A percentile compares a stretch with the other conserved stretches of the same genome.
phyloP scores from a whole-genome alignment of 2,113 vertebrate genomes.

The Garra rufa region DNA sequence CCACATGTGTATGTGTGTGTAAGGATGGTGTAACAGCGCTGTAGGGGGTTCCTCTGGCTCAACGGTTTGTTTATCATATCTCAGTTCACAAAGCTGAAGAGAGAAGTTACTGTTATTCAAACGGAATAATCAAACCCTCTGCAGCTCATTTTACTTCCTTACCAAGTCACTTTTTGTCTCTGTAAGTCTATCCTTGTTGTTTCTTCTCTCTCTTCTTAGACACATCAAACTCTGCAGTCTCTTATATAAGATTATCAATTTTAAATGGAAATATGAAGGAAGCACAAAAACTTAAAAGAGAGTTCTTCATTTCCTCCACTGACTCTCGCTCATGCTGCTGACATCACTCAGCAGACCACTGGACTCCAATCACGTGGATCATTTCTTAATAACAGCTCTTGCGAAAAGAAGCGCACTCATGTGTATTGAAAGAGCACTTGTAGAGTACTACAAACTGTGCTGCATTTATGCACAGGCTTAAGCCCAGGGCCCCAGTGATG shows the following conservation, averaged over 20 bases:
- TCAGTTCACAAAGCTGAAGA: constrained; percentile 46
- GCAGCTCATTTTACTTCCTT: constrained; percentile 25
- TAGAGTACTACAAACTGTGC: too few species aligned
- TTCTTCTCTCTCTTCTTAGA: constrained; percentile 8
- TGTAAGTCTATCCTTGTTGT: constrained; percentile 26
- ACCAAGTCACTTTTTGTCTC: neutral
- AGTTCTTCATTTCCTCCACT: constrained; percentile 8
- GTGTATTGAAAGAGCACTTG: too few species aligned
- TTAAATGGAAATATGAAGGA: constrained; percentile 49
- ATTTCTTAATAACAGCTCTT: too few species aligned
- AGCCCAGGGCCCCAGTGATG: too few species aligned
- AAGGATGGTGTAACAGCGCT: constrained; percentile 32
- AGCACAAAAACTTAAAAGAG: constrained; percentile 28
- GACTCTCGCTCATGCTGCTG: constrained; percentile 1
- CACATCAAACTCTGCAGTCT: neutral
- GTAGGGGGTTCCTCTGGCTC: constrained; percentile 35
- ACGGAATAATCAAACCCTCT: constrained; percentile 61
- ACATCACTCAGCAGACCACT: constrained; percentile 17
- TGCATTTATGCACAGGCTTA: too few species aligned
- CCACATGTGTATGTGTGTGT: constrained; percentile 20
- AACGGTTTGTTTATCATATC: constrained; percentile 58
- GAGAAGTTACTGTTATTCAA: constrained; percentile 50
- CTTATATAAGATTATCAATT: constrained; percentile 60
- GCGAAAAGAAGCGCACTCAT: too few species aligned
- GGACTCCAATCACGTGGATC: neutral